These are phyloP conservation scores for Eupleurogrammus muticus DNA, from an alignment of 2,797 vertebrate genomes.

Conservation along the genomic window DNA sequence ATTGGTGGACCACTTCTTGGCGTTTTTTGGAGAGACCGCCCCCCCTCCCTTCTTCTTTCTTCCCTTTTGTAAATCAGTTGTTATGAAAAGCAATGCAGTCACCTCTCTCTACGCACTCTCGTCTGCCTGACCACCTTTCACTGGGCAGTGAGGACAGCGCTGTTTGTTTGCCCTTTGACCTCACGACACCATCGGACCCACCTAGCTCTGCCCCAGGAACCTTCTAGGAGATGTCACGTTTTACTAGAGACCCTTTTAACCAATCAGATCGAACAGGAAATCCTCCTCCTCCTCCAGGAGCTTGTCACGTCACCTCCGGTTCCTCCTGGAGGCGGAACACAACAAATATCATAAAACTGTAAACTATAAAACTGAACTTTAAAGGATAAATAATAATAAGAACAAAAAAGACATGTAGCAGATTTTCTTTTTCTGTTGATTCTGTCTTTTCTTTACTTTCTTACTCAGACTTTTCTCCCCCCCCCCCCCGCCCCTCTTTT, in stretches of 20 bases:
- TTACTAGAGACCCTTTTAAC: constrained; percentile 78
- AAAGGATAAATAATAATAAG: constrained; percentile 75
- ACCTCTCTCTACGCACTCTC: constrained; percentile 67
- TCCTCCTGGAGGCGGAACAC: constrained; percentile 74
- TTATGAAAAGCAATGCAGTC: constrained; percentile 82
- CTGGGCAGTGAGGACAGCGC: constrained; percentile 75
- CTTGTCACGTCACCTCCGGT: constrained; percentile 68
- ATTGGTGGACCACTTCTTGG: constrained; percentile 72
- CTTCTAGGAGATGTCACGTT: constrained; percentile 80
- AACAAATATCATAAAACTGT: constrained; percentile 71
- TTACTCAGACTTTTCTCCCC: constrained; percentile 75
- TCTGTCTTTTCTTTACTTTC: constrained; percentile 77
- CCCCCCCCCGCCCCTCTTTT: constrained; percentile 72
- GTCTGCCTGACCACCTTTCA: constrained; percentile 74
- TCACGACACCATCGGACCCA: constrained; percentile 78
- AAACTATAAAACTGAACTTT: constrained; percentile 78
- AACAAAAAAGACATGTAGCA: constrained; percentile 85
- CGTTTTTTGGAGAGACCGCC: constrained; percentile 70
- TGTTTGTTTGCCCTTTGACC: constrained; percentile 77
- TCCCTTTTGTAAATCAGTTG: constrained; percentile 82
- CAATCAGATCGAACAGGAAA: constrained; percentile 74
- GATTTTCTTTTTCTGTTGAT: constrained; percentile 77
- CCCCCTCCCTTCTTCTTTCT: constrained; percentile 77
- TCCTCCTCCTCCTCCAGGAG: constrained; percentile 65
- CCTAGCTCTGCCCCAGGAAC: constrained; percentile 80